Percentiles rank a stretch among this genome's conserved stretches.
Evolutionary conservation across 1,140 invertebrate species (phyloP).

Genomic region (Lerema accius): DNA sequence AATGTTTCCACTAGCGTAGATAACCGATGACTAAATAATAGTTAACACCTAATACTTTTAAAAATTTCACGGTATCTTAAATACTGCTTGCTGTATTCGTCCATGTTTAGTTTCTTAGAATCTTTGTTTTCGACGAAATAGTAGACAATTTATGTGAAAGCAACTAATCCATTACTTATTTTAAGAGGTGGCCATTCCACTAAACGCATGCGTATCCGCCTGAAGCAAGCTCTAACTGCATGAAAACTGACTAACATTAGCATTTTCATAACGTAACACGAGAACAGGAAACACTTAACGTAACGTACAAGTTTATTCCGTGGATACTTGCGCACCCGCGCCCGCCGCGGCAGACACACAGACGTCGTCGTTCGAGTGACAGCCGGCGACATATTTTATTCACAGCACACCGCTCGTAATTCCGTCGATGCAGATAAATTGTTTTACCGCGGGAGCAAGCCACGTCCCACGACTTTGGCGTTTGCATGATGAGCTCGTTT

Average conservation of each 20-base stretch:
- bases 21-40: neutral
- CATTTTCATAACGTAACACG: too few species aligned
- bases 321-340: constrained; percentile 24
- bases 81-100: too few species aligned
- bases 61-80: too few species aligned
- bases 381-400: constrained; percentile 81
- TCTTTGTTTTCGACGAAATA: too few species aligned
- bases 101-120: too few species aligned
- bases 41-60: too few species aligned
- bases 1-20: neutral
- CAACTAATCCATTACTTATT: too few species aligned
- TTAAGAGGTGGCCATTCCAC: too few species aligned
- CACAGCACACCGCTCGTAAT: constrained; percentile 74
- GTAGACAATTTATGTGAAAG: too few species aligned
- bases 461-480: constrained; percentile 75
- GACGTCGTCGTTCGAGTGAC: constrained; percentile 67
- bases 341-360: constrained; percentile 17
- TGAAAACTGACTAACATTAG: too few species aligned
- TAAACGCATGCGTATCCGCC: too few species aligned
- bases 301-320: neutral
- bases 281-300: neutral
- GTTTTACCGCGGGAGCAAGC: constrained; percentile 75
- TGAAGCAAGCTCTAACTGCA: too few species aligned
- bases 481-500: constrained; percentile 81
- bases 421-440: constrained; percentile 82